Conservation (phyloP, 2,888 invertebrate genomes). For the Atethmia centrago region DNA sequence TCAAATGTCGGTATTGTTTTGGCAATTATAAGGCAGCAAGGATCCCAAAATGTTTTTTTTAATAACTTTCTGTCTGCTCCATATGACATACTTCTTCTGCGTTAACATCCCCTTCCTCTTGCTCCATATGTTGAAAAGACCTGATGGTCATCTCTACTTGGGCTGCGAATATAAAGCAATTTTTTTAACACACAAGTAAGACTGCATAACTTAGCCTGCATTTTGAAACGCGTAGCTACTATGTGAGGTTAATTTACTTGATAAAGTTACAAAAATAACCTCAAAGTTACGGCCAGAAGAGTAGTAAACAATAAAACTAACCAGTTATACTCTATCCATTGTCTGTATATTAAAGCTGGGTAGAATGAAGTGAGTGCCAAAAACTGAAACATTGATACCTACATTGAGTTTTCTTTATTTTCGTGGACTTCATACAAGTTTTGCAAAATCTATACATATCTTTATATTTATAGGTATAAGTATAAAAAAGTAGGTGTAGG, state of each 20-base stretch:
- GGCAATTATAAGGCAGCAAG: not conserved
- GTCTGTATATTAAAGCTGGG: conserved; percentile 28
- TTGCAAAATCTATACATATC: not conserved
- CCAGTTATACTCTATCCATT: conserved; percentile 34
- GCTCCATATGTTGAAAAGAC: not conserved
- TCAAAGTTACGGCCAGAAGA: conserved; percentile 19
- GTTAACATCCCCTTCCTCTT: not conserved
- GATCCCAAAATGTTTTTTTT: not conserved
- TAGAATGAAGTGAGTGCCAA: conserved; percentile 44
- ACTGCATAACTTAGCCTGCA: not conserved
- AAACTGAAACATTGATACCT: conserved; percentile 30
- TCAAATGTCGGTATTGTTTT: not conserved
- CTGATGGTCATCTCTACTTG: not conserved
- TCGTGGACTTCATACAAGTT: conserved; percentile 14
- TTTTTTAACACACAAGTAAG: not conserved
- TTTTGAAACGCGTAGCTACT: conserved; percentile 6
- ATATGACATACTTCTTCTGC: no score
- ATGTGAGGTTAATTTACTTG: conserved; percentile 6
- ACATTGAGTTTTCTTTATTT: conserved; percentile 26
- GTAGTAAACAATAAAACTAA: conserved; percentile 46
- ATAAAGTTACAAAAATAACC: conserved; percentile 25
- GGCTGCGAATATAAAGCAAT: not conserved
- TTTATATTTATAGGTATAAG: not conserved
- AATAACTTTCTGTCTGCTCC: not conserved
- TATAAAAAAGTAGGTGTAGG: no score